Percentiles rank a stretch among this genome's conserved stretches.
Evolutionary conservation across 2,113 vertebrate genomes (phyloP).

Genomic region (Myiopsitta monachus): DNA sequence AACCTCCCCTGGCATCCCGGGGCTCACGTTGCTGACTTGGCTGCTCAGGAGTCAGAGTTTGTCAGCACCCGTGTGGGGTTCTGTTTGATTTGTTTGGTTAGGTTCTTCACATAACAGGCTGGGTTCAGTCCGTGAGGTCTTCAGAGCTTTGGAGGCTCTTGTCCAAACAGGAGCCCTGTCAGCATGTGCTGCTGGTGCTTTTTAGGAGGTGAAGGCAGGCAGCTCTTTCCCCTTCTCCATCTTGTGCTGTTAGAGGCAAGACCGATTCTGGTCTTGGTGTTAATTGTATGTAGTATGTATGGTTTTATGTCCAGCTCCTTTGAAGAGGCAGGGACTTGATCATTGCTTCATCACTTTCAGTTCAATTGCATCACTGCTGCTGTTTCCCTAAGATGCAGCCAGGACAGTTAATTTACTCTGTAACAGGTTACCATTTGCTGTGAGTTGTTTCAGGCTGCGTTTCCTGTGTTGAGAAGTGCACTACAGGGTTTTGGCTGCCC

Average conservation of each 20-base stretch:
- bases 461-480: not conserved
- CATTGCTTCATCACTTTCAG: not conserved
- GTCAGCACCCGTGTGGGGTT: not conserved
- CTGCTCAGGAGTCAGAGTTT: not conserved
- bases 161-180: not conserved
- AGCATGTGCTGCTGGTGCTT: fast-evolving
- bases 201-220: not conserved
- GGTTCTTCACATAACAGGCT: not conserved
- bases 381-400: not conserved
- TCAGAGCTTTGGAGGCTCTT: not conserved
- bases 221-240: not conserved
- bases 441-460: not conserved
- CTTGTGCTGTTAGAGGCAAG: not conserved
- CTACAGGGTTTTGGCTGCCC: not conserved
- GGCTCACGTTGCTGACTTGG: not conserved
- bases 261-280: not conserved
- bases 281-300: fast-evolving
- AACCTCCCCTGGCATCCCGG: not conserved
- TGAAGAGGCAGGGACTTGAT: not conserved
- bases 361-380: not conserved
- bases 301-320: not conserved
- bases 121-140: not conserved
- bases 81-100: not conserved
- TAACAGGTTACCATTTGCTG: not conserved
- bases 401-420: not conserved